Evolutionary conservation across 2,888 invertebrate genomes (phyloP), one percentile per base, ranked within the genome.

Genomic region (Phortica magna): DNA sequence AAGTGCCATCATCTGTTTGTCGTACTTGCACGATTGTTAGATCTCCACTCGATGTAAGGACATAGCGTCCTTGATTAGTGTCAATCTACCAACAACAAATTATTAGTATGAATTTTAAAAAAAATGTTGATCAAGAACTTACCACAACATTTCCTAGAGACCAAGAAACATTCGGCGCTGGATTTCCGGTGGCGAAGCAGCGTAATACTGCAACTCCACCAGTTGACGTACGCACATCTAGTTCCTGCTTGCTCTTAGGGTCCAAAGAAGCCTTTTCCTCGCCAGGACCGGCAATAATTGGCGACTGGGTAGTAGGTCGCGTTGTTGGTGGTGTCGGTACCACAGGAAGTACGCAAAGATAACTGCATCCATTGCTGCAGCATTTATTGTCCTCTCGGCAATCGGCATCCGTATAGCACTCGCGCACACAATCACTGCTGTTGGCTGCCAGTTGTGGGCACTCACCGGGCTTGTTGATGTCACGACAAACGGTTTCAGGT

Each of bases 11-110:
- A 91, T 98, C 98, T 75, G 95, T 94, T 81, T 94, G 94, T 88
- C 95, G 95, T 42, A 97, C 93, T 59, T 96, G 95, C 17, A 96
- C 94, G 79, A 98, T 97, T 91, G 97, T 96, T 74, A 98, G 93
- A 2, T 96, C 94, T 17, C 96, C 96, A 85, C 95, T 95, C 3
- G 93, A 94, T 0, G 94, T 93, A 59, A 94, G 91, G 77, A 97
- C 94, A 91, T 95, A 96, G 77, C 96, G 94, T 39, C 95, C 95
- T 80, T 94, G 94, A 67, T 94, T 93, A 67, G 95, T 94, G 83
- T 95, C 95, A 89, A 97, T 96, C 96, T 97, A 83, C 42, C 17
- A 31, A 31, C 17, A n/a, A 0, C 22, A 61, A 61, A 22, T 61
- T 5, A 19, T 61, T 6, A 61, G 61, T 19, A 19, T 86, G 59